phyloP scores from a whole-genome alignment of 2,113 vertebrate genomes.

The Pagrus major region DNA sequence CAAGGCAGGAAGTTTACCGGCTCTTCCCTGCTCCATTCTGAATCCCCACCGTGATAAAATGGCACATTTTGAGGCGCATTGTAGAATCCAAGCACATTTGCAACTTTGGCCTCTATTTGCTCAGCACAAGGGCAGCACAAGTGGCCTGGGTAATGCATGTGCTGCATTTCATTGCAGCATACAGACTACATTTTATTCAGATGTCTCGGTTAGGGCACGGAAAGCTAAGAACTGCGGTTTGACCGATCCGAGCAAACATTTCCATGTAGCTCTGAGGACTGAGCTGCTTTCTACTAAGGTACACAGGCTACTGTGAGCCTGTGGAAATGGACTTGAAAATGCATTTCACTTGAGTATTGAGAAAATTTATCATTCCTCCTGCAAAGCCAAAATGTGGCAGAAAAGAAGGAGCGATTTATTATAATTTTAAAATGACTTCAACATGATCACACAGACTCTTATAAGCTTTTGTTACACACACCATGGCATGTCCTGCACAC shows the following conservation, averaged over 20 bases:
- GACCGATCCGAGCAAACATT: slow-evolving; percentile 50
- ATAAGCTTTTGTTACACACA: background rate
- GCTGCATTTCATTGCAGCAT: slow-evolving; percentile 44
- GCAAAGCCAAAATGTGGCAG: slow-evolving; percentile 15
- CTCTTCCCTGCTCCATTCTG: slow-evolving; percentile 9
- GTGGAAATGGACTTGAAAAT: slow-evolving; percentile 33
- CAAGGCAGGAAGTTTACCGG: slow-evolving; percentile 14
- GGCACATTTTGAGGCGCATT: slow-evolving; percentile 35
- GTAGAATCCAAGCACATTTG: slow-evolving; percentile 55
- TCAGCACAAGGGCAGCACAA: slow-evolving; percentile 51
- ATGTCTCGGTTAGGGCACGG: slow-evolving; percentile 31
- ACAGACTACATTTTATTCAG: slow-evolving; percentile 52
- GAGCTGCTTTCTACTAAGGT: slow-evolving; percentile 21
- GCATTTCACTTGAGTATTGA: slow-evolving; percentile 4
- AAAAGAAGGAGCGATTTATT: background rate
- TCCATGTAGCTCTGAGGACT: slow-evolving; percentile 18
- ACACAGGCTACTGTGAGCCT: slow-evolving; percentile 10
- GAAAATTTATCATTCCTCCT: slow-evolving; percentile 5
- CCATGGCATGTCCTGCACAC: background rate
- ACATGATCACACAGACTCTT: slow-evolving; percentile 20
- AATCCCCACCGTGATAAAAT: slow-evolving; percentile 20
- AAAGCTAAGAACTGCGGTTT: slow-evolving; percentile 39
- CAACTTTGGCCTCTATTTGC: slow-evolving; percentile 71
- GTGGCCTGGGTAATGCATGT: slow-evolving; percentile 45
- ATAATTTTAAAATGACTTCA: slow-evolving; percentile 33